Evolutionary conservation across 2,888 invertebrate genomes (phyloP).

Genomic region (Villa cingulata): DNA sequence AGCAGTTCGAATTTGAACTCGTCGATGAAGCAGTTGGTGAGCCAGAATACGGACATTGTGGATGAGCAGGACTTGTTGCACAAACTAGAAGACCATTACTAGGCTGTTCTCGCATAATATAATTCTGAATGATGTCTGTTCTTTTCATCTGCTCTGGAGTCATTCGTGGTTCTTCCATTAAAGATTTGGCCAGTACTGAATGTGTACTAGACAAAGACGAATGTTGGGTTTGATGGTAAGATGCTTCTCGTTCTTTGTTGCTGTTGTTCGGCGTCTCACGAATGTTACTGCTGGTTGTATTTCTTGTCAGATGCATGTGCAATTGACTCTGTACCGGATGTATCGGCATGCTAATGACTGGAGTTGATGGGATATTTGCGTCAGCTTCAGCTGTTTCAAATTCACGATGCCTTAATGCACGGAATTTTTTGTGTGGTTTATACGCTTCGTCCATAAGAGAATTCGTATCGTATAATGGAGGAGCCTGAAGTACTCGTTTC

Average conservation of each 20-base stretch:
- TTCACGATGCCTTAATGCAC: slow-evolving; percentile 66
- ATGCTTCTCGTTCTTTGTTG: slow-evolving; percentile 18
- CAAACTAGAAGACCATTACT: slow-evolving; percentile 18
- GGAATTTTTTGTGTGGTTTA: slow-evolving; percentile 91
- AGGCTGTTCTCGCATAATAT: slow-evolving; percentile 61
- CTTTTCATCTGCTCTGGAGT: slow-evolving; percentile 85
- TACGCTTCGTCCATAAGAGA: slow-evolving; percentile 89
- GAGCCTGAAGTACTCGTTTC: slow-evolving; percentile 83
- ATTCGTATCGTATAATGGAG: slow-evolving; percentile 79
- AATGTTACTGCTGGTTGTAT: slow-evolving; percentile 23
- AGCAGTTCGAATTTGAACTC: slow-evolving; percentile 24
- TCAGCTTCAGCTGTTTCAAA: slow-evolving; percentile 61
- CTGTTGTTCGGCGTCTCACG: slow-evolving; percentile 27
- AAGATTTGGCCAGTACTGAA: slow-evolving; percentile 75
- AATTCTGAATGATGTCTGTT: slow-evolving; percentile 83
- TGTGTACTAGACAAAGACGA: slow-evolving; percentile 71
- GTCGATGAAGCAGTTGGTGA: slow-evolving; percentile 23
- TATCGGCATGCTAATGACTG: slow-evolving; percentile 23
- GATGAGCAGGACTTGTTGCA: slow-evolving; percentile 10
- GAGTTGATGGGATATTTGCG: slow-evolving; percentile 26
- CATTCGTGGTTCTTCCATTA: slow-evolving; percentile 89
- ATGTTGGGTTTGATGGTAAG: slow-evolving; percentile 22
- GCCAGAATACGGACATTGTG: slow-evolving; percentile 13
- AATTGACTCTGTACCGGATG: slow-evolving; percentile 27
- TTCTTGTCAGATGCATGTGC: slow-evolving; percentile 44